These are phyloP conservation scores for Lasioglossum albipes DNA, from an alignment of 1,140 invertebrate genomes.

Conservation along the genomic window DNA sequence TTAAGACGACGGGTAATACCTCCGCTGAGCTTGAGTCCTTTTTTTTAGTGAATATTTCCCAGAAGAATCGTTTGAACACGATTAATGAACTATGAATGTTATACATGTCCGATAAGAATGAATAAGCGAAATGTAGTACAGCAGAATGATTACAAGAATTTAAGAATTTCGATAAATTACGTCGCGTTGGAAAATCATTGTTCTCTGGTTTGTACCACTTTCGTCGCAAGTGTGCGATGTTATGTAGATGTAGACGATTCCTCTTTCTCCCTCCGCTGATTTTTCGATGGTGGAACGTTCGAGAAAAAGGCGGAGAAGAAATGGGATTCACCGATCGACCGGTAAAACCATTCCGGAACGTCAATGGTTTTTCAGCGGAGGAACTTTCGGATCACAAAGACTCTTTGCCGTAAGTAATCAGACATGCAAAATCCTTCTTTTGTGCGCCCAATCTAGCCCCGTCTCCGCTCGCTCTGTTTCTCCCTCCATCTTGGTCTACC, in stretches of 20 bases:
- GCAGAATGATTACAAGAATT: too few species aligned
- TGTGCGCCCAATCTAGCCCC: slow-evolving; percentile 35
- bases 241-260: neutral
- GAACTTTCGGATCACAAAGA: slow-evolving; percentile 60
- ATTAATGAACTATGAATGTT: too few species aligned
- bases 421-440: slow-evolving; percentile 68
- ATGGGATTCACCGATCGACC: slow-evolving; percentile 37
- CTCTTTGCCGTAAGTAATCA: slow-evolving; percentile 64
- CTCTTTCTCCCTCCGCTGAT: neutral
- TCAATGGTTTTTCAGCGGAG: slow-evolving; percentile 58
- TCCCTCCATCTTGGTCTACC: neutral
- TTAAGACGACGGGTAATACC: neutral
- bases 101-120: too few species aligned
- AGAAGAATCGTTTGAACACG: too few species aligned
- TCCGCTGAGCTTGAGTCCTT: neutral
- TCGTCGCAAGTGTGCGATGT: too few species aligned
- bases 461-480: slow-evolving; percentile 18
- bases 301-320: slow-evolving; percentile 3
- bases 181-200: too few species aligned
- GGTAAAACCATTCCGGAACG: slow-evolving; percentile 48
- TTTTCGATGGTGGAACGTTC: neutral
- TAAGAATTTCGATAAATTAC: too few species aligned
- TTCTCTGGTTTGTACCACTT: too few species aligned
- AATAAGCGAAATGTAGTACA: too few species aligned
- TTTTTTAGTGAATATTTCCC: slow-evolving; percentile 3